Evolutionary conservation across 2,797 vertebrate species (phyloP).

Genomic region (Bufotes viridis): DNA sequence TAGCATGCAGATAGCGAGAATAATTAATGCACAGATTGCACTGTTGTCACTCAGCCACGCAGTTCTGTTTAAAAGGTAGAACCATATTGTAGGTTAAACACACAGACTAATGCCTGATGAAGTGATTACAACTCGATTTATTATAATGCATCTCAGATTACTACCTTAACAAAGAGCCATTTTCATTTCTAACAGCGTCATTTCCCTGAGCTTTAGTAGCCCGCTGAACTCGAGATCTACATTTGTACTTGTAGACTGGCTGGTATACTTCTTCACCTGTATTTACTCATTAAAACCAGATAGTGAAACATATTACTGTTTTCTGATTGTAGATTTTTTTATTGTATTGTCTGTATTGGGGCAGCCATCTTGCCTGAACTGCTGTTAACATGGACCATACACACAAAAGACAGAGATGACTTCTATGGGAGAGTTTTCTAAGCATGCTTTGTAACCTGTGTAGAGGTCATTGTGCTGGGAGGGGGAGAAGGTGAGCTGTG

Average conservation of each 20-base stretch:
- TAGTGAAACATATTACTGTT: too few species aligned
- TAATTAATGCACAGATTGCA: conserved; percentile 56
- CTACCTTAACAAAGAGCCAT: conserved; percentile 41
- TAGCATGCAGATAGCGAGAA: conserved; percentile 47
- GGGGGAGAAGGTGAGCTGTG: too few species aligned
- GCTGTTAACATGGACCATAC: too few species aligned
- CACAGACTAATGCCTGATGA: conserved; percentile 53
- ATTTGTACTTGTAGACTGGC: neutral
- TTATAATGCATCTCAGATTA: conserved; percentile 44
- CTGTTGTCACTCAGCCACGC: conserved; percentile 49
- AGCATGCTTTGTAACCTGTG: too few species aligned
- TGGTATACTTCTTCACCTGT: neutral
- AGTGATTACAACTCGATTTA: conserved; percentile 53
- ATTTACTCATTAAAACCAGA: neutral
- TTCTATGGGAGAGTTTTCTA: too few species aligned
- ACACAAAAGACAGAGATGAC: too few species aligned
- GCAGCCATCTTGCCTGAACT: too few species aligned
- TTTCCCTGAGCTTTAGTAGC: conserved; percentile 1
- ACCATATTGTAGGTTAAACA: conserved; percentile 61
- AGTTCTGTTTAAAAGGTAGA: conserved; percentile 48
- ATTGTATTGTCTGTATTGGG: too few species aligned
- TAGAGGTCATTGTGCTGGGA: too few species aligned
- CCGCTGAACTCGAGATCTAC: neutral
- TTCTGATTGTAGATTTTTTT: too few species aligned
- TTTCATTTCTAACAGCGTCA: conserved; percentile 19